phyloP scores from a whole-genome alignment of 2,113 vertebrate genomes.

The Gavialis gangeticus region DNA sequence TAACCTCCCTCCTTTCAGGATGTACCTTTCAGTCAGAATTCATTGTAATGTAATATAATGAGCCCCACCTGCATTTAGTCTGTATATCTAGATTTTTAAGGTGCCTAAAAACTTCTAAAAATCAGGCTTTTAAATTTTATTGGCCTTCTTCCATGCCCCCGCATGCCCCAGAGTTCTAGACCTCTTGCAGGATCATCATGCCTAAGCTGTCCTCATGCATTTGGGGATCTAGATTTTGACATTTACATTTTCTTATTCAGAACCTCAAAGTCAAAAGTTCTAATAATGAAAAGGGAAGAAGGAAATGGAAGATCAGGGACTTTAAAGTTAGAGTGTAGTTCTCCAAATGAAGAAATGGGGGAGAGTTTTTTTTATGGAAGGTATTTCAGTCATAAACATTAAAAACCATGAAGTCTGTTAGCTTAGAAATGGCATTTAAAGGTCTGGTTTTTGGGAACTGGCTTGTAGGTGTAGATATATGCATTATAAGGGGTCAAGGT shows the following conservation, averaged over 20 bases:
- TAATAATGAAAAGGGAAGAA: background rate
- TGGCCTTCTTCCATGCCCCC: background rate
- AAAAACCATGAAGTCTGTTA: background rate
- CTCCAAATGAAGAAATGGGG: background rate
- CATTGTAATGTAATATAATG: background rate
- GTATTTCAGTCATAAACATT: background rate
- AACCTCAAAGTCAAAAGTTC: background rate
- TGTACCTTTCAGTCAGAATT: background rate
- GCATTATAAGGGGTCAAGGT: too few species aligned
- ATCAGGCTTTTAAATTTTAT: background rate
- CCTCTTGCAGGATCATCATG: background rate
- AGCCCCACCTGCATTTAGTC: background rate
- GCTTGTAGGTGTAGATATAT: too few species aligned
- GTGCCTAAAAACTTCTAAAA: too few species aligned
- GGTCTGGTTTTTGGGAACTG: too few species aligned
- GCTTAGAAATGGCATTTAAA: too few species aligned
- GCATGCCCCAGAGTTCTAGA: fast-evolving
- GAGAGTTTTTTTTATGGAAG: background rate
- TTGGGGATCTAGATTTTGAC: background rate
- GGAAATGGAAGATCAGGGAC: too few species aligned
- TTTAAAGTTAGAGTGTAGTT: background rate
- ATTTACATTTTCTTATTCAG: background rate
- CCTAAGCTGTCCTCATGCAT: background rate
- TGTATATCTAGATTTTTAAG: too few species aligned
- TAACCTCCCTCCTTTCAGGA: background rate